phyloP scores from a whole-genome alignment of 2,888 invertebrate species.

The Lepidocyrtoides sp. region DNA sequence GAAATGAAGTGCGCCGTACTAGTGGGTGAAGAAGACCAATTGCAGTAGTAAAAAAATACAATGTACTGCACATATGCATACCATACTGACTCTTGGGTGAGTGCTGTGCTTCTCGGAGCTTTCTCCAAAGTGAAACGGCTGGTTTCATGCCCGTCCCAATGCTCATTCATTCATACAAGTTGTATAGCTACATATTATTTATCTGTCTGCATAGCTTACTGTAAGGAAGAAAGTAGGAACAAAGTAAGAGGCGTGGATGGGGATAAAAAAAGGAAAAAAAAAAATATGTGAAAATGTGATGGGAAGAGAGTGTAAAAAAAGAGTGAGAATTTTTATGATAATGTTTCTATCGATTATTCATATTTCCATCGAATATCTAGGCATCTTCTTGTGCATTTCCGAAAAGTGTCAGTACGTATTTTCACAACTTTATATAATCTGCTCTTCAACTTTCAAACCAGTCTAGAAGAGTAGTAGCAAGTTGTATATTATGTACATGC shows the following conservation, averaged over 20 bases:
- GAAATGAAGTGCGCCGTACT: constrained; percentile 37
- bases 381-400: constrained; percentile 52
- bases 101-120: background rate
- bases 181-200: background rate
- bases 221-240: background rate
- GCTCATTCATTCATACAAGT: constrained; percentile 59
- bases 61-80: background rate
- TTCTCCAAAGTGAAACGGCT: background rate
- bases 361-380: constrained; percentile 73
- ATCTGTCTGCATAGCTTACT: background rate
- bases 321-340: constrained; percentile 80
- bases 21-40: constrained; percentile 6
- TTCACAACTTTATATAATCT: constrained; percentile 50
- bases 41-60: constrained; percentile 21
- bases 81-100: background rate
- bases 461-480: background rate
- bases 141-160: constrained; percentile 31
- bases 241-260: constrained; percentile 40
- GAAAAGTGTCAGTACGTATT: constrained; percentile 31
- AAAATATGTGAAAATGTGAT: constrained; percentile 75
- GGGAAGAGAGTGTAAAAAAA: constrained; percentile 71
- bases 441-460: background rate
- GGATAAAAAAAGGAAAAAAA: constrained; percentile 36
- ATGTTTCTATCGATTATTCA: constrained; percentile 81
- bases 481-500: background rate